Base-by-base conservation (phyloP, 2,797 vertebrate species). In the Periophthalmus magnuspinnatus region DNA sequence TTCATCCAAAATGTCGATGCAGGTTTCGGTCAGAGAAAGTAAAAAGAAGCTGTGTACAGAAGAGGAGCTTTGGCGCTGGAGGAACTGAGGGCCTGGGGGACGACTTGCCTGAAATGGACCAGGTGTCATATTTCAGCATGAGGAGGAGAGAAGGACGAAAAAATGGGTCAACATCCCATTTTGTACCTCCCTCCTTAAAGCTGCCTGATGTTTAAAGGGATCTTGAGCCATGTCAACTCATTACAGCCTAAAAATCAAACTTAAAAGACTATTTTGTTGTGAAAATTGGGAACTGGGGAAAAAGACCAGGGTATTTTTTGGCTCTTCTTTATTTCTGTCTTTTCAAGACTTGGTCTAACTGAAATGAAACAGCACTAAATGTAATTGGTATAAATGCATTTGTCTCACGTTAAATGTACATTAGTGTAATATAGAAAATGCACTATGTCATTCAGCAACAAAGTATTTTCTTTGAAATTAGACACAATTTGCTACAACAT, bases 121-220 rank as follows among this genome's bases (percentile, higher is more conserved):
- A 83, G 91, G 93, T 93, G 81, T 94, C 93, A 88, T 77, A 87
- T 94, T 94, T 92, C 93, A 87, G 64, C 77, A 61, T 73, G 72
- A 86, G 81, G 74, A 83, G 84, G 85, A 84, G 77, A 84, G 63
- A 71, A 71, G 66, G 64, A 70, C 55, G 6, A 8, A 78, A 60
- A 88, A 88, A 71, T 79, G 81, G 84, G 82, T 86, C 83, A 85
- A 70, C 47, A 83, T 78, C 70, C 59, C 69, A 33, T 58, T 45
- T 72, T 85, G 88, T 82, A 65, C 89, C 88, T 91, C 91, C 88
- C 76, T 83, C 84, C 71, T 32, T 57, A 67, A 67, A 32, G 72
- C 33, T 4, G 36, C 50, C 14, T 36, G 32, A 13, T 64, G 62
- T 62, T 62, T 22, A 2, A 22, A 22, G n/a, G 21, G 22, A 5